Evolutionary conservation across 2,113 vertebrate species (phyloP).

Genomic region (Amazona guildingii): DNA sequence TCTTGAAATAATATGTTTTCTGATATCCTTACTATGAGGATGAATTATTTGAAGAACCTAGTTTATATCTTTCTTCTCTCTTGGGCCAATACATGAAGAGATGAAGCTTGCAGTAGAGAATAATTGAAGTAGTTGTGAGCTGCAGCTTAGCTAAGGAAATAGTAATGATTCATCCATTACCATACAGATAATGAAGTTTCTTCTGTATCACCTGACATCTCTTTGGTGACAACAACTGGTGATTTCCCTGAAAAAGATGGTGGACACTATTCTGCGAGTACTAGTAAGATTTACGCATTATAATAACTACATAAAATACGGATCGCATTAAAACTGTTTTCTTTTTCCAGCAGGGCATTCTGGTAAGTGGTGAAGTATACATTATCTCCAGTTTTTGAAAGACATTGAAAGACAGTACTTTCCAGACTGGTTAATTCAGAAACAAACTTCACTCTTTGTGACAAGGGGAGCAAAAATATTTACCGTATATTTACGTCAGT

Average conservation of each 20-base stretch:
- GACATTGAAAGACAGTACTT: not conserved
- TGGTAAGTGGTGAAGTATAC: slow-evolving; percentile 22
- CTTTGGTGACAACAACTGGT: not conserved
- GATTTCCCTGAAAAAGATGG: not conserved
- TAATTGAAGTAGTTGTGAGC: not conserved
- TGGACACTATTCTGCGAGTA: not conserved
- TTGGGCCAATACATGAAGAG: not conserved
- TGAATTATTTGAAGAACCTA: not conserved
- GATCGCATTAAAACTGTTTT: not conserved
- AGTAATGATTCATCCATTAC: not conserved
- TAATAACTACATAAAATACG: not conserved
- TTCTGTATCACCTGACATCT: not conserved
- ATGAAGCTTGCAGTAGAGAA: not conserved
- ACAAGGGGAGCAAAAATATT: not conserved
- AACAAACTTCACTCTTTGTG: not conserved
- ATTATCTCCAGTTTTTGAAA: not conserved
- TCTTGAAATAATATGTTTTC: not conserved
- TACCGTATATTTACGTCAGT: not conserved
- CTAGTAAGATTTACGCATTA: slow-evolving; percentile 51
- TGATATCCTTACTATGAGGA: not conserved
- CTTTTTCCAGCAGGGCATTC: not conserved
- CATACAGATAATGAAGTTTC: not conserved
- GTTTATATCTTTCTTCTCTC: not conserved
- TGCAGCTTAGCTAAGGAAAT: not conserved
- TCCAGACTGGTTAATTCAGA: not conserved